Evolutionary conservation across 2,113 vertebrate species (phyloP), one percentile per base, ranked within the genome.

Genomic region (Ceyx melanurus): DNA sequence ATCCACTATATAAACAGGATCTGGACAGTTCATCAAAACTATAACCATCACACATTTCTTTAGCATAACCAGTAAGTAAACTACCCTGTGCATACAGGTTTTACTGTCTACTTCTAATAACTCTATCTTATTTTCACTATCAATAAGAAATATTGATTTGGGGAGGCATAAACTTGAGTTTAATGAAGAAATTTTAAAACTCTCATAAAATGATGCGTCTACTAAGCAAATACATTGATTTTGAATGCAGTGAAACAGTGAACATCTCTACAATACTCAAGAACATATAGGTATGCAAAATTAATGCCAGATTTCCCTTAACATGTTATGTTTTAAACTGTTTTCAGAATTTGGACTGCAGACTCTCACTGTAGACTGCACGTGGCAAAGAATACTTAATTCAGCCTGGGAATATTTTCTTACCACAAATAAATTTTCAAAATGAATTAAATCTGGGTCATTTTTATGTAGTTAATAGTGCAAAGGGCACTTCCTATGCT

Each of bases 61-160:
- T 79, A 85, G 42, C 60, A 77, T 91, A 92, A 95, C 82, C 51
- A 88, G 77, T 88, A 94, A 96, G 53, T 60, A 93, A 94, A 68
- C 57, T 78, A 23, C 61, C 46, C 54, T 45, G 33, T 45, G 57
- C 51, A 85, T 67, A 35, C 23, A n/a, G 51, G 23, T 51, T 90
- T 94, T 95, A 89, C 42, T 76, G 86, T n/a, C 58, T 87, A 73
- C 14, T 78, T 83, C 13, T 40, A 91, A 86, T 53, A 72, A 64
- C 62, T 88, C 74, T 89, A 70, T 76, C 65, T 95, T n/a, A 88
- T 78, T 91, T 90, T 94, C 76, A 67, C n/a, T 78, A 25, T 61
- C 90, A 88, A 94, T 95, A 97, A 96, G 94, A 80, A 89, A 74
- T 78, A 96, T 72, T 35, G 81, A 83, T 94, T 64, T 91, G 53